These are phyloP conservation scores for Torymus tubicola DNA, from an alignment of 2,888 invertebrate genomes.

Conservation along the genomic window DNA sequence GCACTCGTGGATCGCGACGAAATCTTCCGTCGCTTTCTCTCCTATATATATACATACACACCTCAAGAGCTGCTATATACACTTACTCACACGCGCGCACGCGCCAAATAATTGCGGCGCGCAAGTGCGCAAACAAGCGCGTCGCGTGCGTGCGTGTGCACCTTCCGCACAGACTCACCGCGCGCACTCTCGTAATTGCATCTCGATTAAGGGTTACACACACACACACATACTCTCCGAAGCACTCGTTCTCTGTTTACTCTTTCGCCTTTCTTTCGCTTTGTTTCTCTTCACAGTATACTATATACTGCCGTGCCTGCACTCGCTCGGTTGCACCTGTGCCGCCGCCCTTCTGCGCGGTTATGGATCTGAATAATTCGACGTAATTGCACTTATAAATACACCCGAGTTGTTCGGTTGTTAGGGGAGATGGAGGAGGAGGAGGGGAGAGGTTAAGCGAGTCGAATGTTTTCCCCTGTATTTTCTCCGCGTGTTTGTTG, in stretches of 20 bases:
- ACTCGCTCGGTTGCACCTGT: neutral
- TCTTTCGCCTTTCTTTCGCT: constrained; percentile 12
- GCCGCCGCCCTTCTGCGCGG: neutral
- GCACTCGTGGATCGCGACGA: too few species aligned
- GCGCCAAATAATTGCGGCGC: constrained; percentile 32
- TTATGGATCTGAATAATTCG: constrained; percentile 37
- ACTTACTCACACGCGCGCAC: neutral
- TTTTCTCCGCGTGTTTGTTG: neutral
- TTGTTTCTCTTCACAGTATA: too few species aligned
- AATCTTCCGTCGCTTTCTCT: neutral
- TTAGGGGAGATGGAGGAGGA: too few species aligned
- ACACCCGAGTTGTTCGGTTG: neutral
- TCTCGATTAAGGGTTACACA: constrained; percentile 46
- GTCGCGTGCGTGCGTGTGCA: neutral
- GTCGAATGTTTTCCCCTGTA: neutral
- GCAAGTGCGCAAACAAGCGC: neutral
- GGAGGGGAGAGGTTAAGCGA: too few species aligned
- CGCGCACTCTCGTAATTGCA: constrained; percentile 39
- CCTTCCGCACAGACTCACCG: constrained; percentile 26
- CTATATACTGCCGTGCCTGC: neutral
- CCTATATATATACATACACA: too few species aligned
- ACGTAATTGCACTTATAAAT: constrained; percentile 49
- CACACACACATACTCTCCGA: too few species aligned
- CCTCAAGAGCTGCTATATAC: neutral
- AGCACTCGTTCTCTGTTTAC: neutral